Conservation (phyloP, 2,113 vertebrate species). For the Dasyornis broadbenti region DNA sequence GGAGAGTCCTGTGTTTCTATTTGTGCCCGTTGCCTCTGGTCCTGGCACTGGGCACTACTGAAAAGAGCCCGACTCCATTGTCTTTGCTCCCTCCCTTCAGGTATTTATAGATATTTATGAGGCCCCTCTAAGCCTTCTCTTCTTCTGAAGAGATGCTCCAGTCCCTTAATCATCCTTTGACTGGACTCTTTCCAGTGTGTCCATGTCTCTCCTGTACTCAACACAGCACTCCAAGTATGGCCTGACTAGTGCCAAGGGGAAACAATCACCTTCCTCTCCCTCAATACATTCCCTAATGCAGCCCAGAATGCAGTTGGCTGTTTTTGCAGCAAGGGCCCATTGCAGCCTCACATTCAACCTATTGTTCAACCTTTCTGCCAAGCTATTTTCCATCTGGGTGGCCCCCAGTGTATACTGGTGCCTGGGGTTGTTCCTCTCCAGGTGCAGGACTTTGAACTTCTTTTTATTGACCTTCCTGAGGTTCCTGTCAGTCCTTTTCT, state of each 20-base stretch:
- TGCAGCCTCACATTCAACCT: neutral
- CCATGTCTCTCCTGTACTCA: neutral
- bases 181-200: neutral
- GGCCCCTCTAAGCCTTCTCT: neutral
- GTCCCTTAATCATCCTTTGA: neutral
- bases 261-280: neutral
- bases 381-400: neutral
- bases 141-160: neutral
- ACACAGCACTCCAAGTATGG: neutral
- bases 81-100: neutral
- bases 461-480: neutral
- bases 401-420: no score
- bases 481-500: neutral
- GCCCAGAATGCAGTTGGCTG: neutral
- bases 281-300: neutral
- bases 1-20: neutral
- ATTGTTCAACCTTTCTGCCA: neutral
- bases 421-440: neutral
- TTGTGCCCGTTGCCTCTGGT: neutral
- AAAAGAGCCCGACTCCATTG: neutral
- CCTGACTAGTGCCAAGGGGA: fast-evolving
- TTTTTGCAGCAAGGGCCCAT: neutral
- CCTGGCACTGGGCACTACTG: neutral
- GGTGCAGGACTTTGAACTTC: neutral
- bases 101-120: neutral